Base-by-base conservation (phyloP, 2,888 invertebrate species). In the Gymnocheta viridis region DNA sequence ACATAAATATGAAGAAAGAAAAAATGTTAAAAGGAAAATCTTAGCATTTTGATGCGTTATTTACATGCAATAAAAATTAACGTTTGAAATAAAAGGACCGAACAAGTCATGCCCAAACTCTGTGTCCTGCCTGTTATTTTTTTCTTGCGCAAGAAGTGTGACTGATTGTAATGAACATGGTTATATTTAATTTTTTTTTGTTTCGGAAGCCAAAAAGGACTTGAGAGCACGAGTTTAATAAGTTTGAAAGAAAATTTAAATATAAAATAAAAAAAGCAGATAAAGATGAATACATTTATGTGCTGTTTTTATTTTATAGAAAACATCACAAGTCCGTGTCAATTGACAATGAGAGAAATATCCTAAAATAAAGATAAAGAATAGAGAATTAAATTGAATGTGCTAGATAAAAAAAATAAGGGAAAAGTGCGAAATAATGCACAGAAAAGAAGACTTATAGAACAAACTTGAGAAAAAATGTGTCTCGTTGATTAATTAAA, bases 51-150 rank as follows among this genome's bases (percentile, higher is more conserved):
- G 85, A 81, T 88, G 87, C 86, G 86, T 86, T 87, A 89, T 90
- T 89, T 89, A 89, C 88, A 87, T 88, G 88, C 88, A 88, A 89
- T 91, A 89, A 88, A 89, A 89, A 89, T 88, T 88, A 88, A 88
- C 87, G 87, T 88, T 88, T 88, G 88, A 88, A 88, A 82, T 54
- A 82, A 82, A 76, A 78, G 56, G 69, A 62, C 69, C 29, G 29
- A n/a, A n/a, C n/a, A n/a, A 72, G 51, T 66, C 49, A 54, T 47
- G 17, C 44, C 49, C n/a, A 10, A n/a, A 41, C 60, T 19, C 2
- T 19, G 4, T 70, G 51, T 54, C 44, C 60, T 64, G 70, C 5
- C 38, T 44, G 47, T 79, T 60, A n/a, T n/a, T n/a, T n/a, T n/a
- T n/a, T n/a, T n/a, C n/a, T 64, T 35, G 29, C 38, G 9, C n/a